A percentile compares a stretch with the other conserved stretches of the same genome.
phyloP scores from a whole-genome alignment of 2,797 vertebrate species.

The Botia kubotai region DNA sequence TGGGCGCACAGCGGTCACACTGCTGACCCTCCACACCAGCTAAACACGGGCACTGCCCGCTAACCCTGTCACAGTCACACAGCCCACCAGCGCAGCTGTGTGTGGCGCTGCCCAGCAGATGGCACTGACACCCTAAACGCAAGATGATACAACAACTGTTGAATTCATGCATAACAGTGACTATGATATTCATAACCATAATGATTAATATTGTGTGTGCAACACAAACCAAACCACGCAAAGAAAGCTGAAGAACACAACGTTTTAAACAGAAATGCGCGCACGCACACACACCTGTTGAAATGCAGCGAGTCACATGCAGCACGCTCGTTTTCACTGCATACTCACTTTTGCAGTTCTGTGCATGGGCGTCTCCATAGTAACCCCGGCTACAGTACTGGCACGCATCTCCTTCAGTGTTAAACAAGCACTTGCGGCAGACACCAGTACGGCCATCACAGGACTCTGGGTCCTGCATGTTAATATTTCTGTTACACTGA shows the following conservation, averaged over 20 bases:
- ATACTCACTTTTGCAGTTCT: conserved; percentile 92
- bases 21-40: conserved; percentile 87
- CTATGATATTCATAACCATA: too few species aligned
- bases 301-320: too few species aligned
- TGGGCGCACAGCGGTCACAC: conserved; percentile 86
- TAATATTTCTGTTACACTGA: conserved; percentile 91
- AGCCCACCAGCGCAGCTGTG: conserved; percentile 78
- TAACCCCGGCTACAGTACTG: conserved; percentile 87
- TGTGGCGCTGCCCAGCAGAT: conserved; percentile 78
- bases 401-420: conserved; percentile 88
- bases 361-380: conserved; percentile 85
- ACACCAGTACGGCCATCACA: conserved; percentile 84
- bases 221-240: too few species aligned
- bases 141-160: not conserved
- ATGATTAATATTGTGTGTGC: too few species aligned
- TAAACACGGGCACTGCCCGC: conserved; percentile 88
- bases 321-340: too few species aligned
- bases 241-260: too few species aligned
- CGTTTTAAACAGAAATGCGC: too few species aligned
- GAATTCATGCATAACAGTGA: too few species aligned
- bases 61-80: conserved; percentile 84
- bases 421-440: conserved; percentile 88
- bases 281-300: too few species aligned
- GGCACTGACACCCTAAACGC: conserved; percentile 87
- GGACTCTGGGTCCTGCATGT: conserved; percentile 85